These are phyloP conservation scores for Sternotherus odoratus DNA, from an alignment of 2,797 vertebrate genomes.

Conservation along the genomic window DNA sequence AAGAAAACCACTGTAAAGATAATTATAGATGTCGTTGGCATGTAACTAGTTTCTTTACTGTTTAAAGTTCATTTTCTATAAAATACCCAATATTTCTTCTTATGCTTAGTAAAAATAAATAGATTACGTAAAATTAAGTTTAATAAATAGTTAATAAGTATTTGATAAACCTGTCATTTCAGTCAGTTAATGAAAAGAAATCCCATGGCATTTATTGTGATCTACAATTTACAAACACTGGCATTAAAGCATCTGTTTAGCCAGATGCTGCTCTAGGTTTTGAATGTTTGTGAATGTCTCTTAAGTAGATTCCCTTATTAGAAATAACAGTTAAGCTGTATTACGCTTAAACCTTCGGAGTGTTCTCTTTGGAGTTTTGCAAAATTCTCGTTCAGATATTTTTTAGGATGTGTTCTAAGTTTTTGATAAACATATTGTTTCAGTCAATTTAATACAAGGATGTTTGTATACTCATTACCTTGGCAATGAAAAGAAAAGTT, in stretches of 20 bases:
- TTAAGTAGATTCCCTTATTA: not conserved
- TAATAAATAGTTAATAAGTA: slow-evolving; percentile 28
- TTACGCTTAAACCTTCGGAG: slow-evolving; percentile 1
- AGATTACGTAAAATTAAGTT: not conserved
- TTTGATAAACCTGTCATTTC: too few relatives aligned
- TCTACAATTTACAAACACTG: not conserved
- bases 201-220: not conserved
- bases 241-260: slow-evolving; percentile 43
- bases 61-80: not conserved
- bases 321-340: not conserved
- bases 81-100: not conserved
- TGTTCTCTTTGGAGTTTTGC: not conserved
- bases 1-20: not conserved
- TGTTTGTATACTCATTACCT: not conserved
- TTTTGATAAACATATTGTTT: not conserved
- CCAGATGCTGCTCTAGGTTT: slow-evolving; percentile 39
- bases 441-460: not conserved
- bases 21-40: not conserved
- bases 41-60: not conserved
- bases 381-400: not conserved
- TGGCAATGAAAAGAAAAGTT: slow-evolving; percentile 6
- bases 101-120: not conserved
- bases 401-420: not conserved
- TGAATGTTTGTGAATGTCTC: not conserved
- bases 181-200: slow-evolving; percentile 23